Evolutionary conservation across 1,140 invertebrate species (phyloP).

Genomic region (Lepeophtheirus salmonis): DNA sequence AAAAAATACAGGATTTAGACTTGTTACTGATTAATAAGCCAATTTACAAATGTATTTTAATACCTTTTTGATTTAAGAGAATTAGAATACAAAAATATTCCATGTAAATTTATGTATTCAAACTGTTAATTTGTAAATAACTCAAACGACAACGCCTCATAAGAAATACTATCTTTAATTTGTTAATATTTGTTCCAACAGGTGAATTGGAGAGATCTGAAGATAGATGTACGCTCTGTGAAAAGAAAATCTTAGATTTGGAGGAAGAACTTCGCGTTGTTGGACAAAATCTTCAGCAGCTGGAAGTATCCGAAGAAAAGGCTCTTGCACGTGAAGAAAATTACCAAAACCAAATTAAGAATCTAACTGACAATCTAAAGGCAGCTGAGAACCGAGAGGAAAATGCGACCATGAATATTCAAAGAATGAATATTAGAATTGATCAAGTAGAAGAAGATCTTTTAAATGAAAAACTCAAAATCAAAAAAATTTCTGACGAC

Average conservation of each 20-base stretch:
- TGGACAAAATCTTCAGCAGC: constrained; percentile 7
- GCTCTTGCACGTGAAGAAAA: constrained; percentile 9
- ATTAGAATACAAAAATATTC: no score
- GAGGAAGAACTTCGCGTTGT: constrained; percentile 11
- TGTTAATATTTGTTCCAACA: no score
- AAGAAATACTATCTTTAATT: no score
- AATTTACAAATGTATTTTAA: no score
- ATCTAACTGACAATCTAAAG: not conserved
- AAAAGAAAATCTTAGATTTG: constrained; percentile 14
- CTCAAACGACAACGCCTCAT: no score
- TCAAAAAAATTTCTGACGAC: constrained; percentile 7
- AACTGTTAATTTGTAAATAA: no score
- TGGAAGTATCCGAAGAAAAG: constrained; percentile 11
- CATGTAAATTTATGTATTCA: no score
- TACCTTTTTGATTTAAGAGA: no score
- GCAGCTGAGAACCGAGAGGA: constrained; percentile 1
- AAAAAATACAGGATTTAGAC: no score
- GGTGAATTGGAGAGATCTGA: constrained; percentile 9
- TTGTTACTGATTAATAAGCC: no score
- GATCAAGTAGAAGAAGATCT: constrained; percentile 14
- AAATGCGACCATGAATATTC: constrained; percentile 11
- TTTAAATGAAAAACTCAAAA: constrained; percentile 9
- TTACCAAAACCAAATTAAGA: constrained; percentile 3
- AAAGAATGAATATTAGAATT: constrained; percentile 11
- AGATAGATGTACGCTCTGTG: not conserved